A percentile compares a stretch with the other conserved stretches of the same genome.
These are phyloP conservation scores for Trichopoda pennipes DNA, from an alignment of 2,888 invertebrate genomes.

Conservation along the genomic window DNA sequence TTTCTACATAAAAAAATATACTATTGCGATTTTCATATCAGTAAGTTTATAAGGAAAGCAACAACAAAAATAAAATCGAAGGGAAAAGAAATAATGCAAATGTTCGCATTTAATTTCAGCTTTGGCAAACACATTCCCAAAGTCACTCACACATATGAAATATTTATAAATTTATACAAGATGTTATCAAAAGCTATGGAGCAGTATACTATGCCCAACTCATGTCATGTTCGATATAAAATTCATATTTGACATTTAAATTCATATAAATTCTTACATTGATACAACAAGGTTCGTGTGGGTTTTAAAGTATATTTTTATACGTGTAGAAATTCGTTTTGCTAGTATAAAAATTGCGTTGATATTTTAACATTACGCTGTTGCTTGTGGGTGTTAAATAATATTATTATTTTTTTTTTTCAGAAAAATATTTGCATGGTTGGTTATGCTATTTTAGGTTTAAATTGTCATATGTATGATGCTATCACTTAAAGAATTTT, in stretches of 20 bases:
- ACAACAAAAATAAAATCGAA: background rate
- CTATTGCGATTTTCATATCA: conserved; percentile 45
- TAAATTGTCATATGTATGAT: too few relatives aligned
- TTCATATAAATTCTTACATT: background rate
- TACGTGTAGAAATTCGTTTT: background rate
- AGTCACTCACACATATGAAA: background rate
- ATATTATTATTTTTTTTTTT: conserved; percentile 26
- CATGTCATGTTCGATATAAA: background rate
- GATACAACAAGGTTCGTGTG: background rate
- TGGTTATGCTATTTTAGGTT: too few relatives aligned
- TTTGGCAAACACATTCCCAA: conserved; percentile 18
- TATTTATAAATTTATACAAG: conserved; percentile 1
- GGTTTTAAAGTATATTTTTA: background rate
- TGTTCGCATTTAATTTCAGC: conserved; percentile 45
- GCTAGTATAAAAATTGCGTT: conserved; percentile 18
- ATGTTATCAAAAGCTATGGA: background rate
- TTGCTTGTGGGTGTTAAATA: conserved; percentile 29
- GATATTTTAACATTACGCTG: conserved; percentile 5
- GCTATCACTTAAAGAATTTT: conserved; percentile 16
- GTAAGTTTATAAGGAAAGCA: conserved; percentile 41
- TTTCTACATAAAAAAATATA: conserved; percentile 4
- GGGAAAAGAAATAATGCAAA: conserved; percentile 11
- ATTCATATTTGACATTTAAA: background rate
- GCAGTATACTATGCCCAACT: background rate
- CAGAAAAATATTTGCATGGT: conserved; percentile 26